A percentile compares a stretch with the other conserved stretches of the same genome.
Conservation (phyloP, 2,888 invertebrate species). For the Ophonus ardosiacus region DNA sequence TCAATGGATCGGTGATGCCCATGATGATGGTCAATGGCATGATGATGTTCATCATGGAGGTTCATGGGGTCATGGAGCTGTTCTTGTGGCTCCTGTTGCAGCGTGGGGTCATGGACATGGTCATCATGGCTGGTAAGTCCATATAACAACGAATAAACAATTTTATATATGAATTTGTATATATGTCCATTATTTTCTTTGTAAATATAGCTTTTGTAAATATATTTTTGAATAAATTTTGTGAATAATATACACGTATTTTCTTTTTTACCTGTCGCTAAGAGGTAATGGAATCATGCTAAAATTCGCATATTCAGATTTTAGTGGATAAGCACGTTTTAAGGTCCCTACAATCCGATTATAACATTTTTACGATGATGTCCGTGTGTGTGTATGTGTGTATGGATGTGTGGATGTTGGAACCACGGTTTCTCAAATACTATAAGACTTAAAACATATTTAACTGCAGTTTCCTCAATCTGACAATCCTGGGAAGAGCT, state of each 20-base stretch:
- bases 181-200: slow-evolving; percentile 3
- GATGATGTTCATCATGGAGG: not conserved
- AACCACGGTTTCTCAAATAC: no score
- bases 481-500: no score
- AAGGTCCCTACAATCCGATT: no score
- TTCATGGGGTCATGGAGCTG: not conserved
- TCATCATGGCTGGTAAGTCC: slow-evolving; percentile 38
- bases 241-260: not conserved
- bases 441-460: no score
- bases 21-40: not conserved
- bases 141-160: not conserved
- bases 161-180: not conserved
- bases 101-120: slow-evolving; percentile 36
- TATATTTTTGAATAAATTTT: slow-evolving; percentile 18
- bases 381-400: no score
- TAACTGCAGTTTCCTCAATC: no score
- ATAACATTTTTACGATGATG: no score
- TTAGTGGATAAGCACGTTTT: no score
- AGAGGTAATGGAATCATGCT: no score
- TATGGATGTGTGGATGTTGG: no score
- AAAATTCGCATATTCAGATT: no score
- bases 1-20: not conserved
- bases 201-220: slow-evolving; percentile 35
- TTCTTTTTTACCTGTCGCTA: not conserved
- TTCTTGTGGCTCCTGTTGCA: slow-evolving; percentile 3